Base-by-base conservation (phyloP, 2,113 vertebrate species). In the Platysternon megacephalum region DNA sequence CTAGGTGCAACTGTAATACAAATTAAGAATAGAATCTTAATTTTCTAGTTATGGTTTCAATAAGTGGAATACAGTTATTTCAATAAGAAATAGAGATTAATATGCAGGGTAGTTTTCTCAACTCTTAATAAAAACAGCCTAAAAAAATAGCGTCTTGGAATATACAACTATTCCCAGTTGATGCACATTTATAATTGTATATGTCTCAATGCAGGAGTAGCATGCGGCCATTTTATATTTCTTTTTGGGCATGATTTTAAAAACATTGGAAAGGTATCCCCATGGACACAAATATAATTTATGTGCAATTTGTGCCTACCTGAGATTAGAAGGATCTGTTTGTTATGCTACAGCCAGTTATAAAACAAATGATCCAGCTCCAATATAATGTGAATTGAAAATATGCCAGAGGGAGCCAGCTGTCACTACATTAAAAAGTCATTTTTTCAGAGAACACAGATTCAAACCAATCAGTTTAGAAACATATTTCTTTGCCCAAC, bases 371-470 rank as follows among this genome's bases (percentile, higher is more conserved):
- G 96, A 97, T 98, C 96, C 97, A 92, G 93, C 96, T 98, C 94
- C 97, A 97, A 96, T 95, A 97, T 97, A 97, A 98, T 97, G 97
- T 97, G 96, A 97, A 91, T 93, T 98, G 96, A 98, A 97, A 97
- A 97, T 81, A 94, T 97, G 98, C 98, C 98, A 98, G 96, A 97
- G 96, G 96, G 96, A 98, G 90, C 96, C 97, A 98, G 97, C 98
- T 98, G 98, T 97, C 98, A 98, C 94, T 96, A 97, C 96, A 98
- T 98, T 98, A 97, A 98, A 98, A 98, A 98, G 96, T 95, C 76
- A 97, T 98, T 98, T 98, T 97, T 96, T 97, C 95, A 97, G 95
- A 96, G 96, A 98, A 97, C 95, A 97, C 97, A 88, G 97, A 97
- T 97, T 98, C 94, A 98, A 98, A 97, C 96, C 97, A 97, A 98